Percentiles rank a stretch among this genome's conserved stretches.
phyloP scores from a whole-genome alignment of 2,113 vertebrate genomes.

The Coptodon bakossiorum region DNA sequence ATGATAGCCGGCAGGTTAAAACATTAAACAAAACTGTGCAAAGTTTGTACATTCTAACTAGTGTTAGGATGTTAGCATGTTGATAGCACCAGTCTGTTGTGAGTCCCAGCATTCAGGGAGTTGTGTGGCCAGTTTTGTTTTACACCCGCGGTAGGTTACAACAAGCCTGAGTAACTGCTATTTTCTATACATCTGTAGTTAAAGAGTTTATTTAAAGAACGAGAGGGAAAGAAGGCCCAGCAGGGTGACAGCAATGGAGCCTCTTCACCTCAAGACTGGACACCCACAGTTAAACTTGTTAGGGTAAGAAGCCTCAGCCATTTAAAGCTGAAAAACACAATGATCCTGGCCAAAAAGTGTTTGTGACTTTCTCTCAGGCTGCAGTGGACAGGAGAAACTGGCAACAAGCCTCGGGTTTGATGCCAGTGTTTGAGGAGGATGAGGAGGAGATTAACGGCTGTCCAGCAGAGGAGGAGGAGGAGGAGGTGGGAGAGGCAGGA shows the following conservation, averaged over 20 bases:
- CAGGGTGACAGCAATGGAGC: slow-evolving; percentile 11
- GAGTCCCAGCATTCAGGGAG: not conserved
- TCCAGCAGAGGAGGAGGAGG: not conserved
- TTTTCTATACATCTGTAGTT: slow-evolving; percentile 42
- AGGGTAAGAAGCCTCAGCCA: slow-evolving; percentile 40
- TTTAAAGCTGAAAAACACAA: not conserved
- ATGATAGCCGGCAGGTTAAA: not conserved
- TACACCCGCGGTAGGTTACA: not conserved
- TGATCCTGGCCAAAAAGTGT: not conserved
- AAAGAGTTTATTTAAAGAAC: slow-evolving; percentile 71
- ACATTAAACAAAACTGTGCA: not conserved
- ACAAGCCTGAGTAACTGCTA: not conserved
- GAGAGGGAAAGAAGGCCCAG: slow-evolving; percentile 35
- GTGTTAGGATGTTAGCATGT: not conserved
- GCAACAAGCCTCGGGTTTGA: slow-evolving; percentile 28
- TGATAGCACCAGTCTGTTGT: not conserved
- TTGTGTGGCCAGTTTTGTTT: not conserved
- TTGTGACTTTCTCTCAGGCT: slow-evolving; percentile 22
- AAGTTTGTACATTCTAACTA: not conserved
- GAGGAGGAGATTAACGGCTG: slow-evolving; percentile 11
- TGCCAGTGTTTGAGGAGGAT: slow-evolving; percentile 25
- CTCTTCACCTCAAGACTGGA: slow-evolving; percentile 27
- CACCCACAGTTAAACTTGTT: slow-evolving; percentile 21
- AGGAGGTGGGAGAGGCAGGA: not conserved
- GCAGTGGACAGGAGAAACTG: slow-evolving; percentile 32